Percentiles rank a stretch among this genome's conserved stretches.
Conservation (phyloP, 2,113 vertebrate genomes). For the Morone saxatilis region DNA sequence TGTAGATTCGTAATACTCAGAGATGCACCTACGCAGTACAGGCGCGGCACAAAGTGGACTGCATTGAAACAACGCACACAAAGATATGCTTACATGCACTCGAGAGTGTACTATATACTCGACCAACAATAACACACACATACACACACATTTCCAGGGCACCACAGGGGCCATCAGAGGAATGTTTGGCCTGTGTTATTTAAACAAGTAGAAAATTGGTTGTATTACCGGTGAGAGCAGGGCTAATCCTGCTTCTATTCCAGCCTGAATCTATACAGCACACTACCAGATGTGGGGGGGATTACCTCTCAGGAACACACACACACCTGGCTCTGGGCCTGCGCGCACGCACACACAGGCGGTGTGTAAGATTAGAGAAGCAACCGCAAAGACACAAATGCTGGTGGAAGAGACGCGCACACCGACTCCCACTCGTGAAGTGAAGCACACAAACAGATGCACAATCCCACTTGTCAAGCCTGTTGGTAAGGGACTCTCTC, state of each 20-base stretch:
- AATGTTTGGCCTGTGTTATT: constrained; percentile 65
- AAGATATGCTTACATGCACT: not conserved
- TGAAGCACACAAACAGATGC: constrained; percentile 13
- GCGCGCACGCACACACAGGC: not conserved
- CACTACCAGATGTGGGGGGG: constrained; percentile 67
- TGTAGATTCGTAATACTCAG: not conserved
- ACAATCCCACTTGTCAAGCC: constrained; percentile 30
- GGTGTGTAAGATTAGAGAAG: constrained; percentile 36
- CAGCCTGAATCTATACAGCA: constrained; percentile 60
- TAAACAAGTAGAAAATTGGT: constrained; percentile 74
- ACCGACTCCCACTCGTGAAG: constrained; percentile 9
- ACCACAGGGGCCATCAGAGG: constrained; percentile 23
- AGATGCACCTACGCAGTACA: not conserved
- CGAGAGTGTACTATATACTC: not conserved
- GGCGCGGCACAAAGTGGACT: not conserved
- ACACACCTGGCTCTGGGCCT: constrained; percentile 55
- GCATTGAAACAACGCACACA: not conserved
- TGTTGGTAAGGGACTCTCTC: constrained; percentile 29
- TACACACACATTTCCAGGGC: not conserved
- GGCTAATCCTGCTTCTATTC: constrained; percentile 66
- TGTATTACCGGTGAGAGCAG: constrained; percentile 65
- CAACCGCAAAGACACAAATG: constrained; percentile 30
- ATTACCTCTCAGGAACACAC: constrained; percentile 60
- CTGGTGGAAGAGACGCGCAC: not conserved
- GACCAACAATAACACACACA: not conserved